Conservation (phyloP, 2,888 invertebrate genomes). For the Cryptocephalus moraei region DNA sequence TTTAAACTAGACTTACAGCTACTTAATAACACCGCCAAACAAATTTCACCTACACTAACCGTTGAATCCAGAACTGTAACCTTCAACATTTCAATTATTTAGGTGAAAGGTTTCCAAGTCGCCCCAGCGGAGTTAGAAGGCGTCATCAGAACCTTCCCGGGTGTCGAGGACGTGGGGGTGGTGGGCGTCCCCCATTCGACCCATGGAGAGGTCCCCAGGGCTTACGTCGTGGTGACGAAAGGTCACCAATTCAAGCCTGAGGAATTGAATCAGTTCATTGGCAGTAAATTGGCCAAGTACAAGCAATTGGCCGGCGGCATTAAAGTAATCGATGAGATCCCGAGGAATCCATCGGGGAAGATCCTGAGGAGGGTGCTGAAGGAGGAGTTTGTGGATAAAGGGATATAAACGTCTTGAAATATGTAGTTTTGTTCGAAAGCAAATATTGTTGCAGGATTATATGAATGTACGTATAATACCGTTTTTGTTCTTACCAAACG, state of each 20-base stretch:
- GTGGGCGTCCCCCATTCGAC: constrained; percentile 60
- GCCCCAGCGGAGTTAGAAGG: constrained; percentile 83
- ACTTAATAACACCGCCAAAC: no score
- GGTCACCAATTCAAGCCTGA: constrained; percentile 33
- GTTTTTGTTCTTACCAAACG: no score
- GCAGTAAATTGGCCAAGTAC: constrained; percentile 59
- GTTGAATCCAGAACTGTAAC: no score
- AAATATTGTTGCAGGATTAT: no score
- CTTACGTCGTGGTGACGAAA: constrained; percentile 54
- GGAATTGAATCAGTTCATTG: constrained; percentile 52
- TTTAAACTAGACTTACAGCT: no score
- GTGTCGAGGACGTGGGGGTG: constrained; percentile 72
- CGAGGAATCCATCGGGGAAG: constrained; percentile 50
- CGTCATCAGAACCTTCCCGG: constrained; percentile 59
- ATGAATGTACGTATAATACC: no score
- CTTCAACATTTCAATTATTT: no score
- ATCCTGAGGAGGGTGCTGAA: constrained; percentile 43
- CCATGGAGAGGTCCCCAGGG: constrained; percentile 67
- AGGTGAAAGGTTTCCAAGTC: constrained; percentile 49
- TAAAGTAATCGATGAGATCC: constrained; percentile 43
- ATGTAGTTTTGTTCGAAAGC: neutral
- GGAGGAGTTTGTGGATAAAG: neutral
- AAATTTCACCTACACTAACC: no score
- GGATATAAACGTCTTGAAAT: neutral
- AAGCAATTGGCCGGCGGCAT: constrained; percentile 54